phyloP scores from a whole-genome alignment of 1,140 invertebrate species.

The Agrilus planipennis region DNA sequence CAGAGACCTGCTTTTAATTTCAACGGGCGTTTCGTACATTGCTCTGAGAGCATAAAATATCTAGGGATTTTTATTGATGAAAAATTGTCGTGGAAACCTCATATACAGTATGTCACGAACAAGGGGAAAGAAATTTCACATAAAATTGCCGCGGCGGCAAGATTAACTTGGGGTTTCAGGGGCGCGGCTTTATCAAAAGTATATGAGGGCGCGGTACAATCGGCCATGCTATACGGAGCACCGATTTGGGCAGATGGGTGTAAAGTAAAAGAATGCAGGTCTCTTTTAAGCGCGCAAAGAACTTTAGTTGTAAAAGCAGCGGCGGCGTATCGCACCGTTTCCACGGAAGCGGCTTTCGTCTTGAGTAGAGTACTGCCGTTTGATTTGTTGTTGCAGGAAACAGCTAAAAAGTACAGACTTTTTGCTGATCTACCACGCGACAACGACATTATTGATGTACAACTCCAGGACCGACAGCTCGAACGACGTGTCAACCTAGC shows the following conservation, averaged over 20 bases:
- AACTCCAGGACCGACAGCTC: not conserved
- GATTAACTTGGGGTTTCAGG: not conserved
- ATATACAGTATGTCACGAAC: not conserved
- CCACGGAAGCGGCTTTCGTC: conserved; percentile 4
- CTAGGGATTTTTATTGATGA: not conserved
- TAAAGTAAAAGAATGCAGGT: not conserved
- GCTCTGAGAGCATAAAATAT: not conserved
- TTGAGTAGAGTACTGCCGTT: conserved; percentile 1
- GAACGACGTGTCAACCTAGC: not conserved
- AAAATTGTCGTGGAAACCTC: not conserved
- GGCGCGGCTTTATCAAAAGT: conserved; percentile 5
- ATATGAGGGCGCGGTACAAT: conserved; percentile 12
- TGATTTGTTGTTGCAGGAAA: conserved; percentile 5
- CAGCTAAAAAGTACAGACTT: too few species aligned
- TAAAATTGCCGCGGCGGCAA: not conserved
- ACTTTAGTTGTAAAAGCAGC: not conserved
- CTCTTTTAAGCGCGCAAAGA: not conserved
- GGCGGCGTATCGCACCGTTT: conserved; percentile 4
- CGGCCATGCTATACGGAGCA: conserved; percentile 14
- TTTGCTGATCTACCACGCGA: not conserved
- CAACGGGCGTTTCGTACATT: not conserved
- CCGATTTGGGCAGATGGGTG: conserved; percentile 1
- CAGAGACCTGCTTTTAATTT: not conserved
- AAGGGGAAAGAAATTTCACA: not conserved
- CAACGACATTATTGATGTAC: too few species aligned